These are phyloP conservation scores for Eupithecia vulgata DNA, from an alignment of 2,888 invertebrate genomes.

Conservation along the genomic window DNA sequence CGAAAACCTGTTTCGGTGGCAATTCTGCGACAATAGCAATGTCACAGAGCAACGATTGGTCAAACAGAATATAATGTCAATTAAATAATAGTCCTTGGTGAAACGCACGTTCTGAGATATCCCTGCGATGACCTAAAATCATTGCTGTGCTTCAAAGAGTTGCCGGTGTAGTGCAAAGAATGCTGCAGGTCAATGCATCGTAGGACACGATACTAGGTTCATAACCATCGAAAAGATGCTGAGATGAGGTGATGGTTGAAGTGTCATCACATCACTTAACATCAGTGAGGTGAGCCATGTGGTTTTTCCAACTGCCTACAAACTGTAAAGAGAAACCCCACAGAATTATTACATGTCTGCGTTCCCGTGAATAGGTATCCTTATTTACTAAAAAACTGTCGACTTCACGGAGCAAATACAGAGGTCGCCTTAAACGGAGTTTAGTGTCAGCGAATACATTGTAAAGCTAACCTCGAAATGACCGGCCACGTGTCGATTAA, in stretches of 20 bases:
- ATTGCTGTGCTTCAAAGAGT: background rate
- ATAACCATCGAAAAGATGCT: background rate
- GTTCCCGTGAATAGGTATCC: conserved; percentile 38
- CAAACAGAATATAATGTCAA: too few relatives aligned
- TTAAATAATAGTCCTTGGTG: too few relatives aligned
- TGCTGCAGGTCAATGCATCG: background rate
- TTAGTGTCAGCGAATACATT: conserved; percentile 42
- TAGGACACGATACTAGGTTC: background rate
- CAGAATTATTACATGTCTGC: conserved; percentile 41
- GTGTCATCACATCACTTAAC: background rate
- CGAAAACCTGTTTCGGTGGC: background rate
- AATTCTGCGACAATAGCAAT: too few relatives aligned
- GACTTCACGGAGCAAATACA: too few relatives aligned
- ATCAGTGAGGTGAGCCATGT: background rate
- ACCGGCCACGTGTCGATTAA: conserved; percentile 28
- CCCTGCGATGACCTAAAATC: background rate
- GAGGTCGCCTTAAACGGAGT: conserved; percentile 20
- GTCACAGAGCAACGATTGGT: background rate
- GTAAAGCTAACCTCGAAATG: conserved; percentile 35
- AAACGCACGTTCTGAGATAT: background rate
- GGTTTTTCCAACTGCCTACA: background rate
- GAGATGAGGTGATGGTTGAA: background rate
- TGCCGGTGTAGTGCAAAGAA: background rate
- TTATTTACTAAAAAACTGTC: conserved; percentile 20
- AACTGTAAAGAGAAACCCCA: background rate